These are phyloP conservation scores for Caenorhabditis afra DNA, from an alignment of 2,888 invertebrate species.

Conservation along the genomic window DNA sequence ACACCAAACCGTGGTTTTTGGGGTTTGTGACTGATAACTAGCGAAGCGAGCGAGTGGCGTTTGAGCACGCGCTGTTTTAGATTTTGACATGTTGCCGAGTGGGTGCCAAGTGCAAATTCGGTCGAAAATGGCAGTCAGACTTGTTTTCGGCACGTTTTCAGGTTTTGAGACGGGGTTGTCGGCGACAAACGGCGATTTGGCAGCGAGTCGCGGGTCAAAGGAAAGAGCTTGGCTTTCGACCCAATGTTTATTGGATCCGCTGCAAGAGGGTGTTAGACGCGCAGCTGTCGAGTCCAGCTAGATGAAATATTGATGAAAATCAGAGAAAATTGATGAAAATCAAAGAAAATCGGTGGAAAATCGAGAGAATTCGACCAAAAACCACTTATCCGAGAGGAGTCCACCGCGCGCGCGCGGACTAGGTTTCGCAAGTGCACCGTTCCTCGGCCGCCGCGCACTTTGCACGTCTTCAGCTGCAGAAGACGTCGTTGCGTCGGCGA, in stretches of 20 bases:
- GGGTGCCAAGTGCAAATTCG: neutral
- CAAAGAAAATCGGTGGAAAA: neutral
- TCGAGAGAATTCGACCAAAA: conserved; percentile 6
- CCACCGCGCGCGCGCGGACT: neutral
- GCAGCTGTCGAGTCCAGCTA: no score
- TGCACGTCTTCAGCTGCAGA: conserved; percentile 10
- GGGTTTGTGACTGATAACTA: no score
- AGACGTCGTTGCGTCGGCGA: no score
- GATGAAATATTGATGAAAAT: no score
- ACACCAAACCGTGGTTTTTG: no score
- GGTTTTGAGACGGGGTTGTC: neutral
- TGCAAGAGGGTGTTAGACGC: no score
- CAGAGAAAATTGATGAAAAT: neutral
- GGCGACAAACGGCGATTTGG: neutral
- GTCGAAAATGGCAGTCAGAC: neutral
- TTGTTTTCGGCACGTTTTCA: neutral
- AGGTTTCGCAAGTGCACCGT: conserved; percentile 6
- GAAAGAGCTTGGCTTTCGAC: no score
- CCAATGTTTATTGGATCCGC: no score
- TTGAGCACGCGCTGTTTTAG: no score
- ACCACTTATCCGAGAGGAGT: conserved; percentile 36
- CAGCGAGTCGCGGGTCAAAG: neutral
- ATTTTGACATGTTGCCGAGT: no score
- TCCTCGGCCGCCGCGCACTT: conserved; percentile 8
- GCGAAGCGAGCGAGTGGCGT: no score